phyloP scores from a whole-genome alignment of 2,797 vertebrate genomes.

The Siniperca scherzeri region DNA sequence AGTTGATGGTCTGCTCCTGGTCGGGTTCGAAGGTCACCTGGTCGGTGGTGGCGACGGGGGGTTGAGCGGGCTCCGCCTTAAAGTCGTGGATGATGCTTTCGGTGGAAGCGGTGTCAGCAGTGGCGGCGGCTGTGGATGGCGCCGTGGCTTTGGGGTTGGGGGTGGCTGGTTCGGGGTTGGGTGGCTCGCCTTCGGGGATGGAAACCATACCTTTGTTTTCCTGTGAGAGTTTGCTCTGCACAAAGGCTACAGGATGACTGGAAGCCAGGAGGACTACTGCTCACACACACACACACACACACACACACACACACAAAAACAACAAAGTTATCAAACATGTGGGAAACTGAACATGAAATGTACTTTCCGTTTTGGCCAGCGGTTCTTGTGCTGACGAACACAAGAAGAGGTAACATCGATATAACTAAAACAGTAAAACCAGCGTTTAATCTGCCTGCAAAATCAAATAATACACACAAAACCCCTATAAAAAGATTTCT shows the following conservation, averaged over 20 bases:
- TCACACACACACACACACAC: neutral
- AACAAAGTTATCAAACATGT: neutral
- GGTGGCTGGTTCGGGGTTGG: conserved; percentile 67
- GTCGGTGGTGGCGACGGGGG: conserved; percentile 22
- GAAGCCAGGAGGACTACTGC: conserved; percentile 80
- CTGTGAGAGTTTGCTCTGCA: conserved; percentile 82
- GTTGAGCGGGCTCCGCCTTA: conserved; percentile 69
- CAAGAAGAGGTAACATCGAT: neutral
- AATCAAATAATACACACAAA: neutral
- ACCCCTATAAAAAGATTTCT: too few species aligned
- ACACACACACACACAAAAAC: neutral
- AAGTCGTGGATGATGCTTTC: conserved; percentile 57
- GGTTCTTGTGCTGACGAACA: neutral
- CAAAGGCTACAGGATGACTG: conserved; percentile 90
- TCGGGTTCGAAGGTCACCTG: conserved; percentile 73
- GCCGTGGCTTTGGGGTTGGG: conserved; percentile 56
- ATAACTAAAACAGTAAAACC: neutral
- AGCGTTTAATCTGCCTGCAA: too few species aligned
- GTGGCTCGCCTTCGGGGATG: conserved; percentile 58
- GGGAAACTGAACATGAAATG: neutral
- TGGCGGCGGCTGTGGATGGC: accelerated
- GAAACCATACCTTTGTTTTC: conserved; percentile 66
- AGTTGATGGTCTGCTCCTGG: conserved; percentile 81
- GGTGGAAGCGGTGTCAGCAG: accelerated
- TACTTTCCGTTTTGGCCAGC: neutral